Percentiles rank a stretch among this genome's conserved stretches.
Conservation (phyloP, 23 tunicate species). For the Aplidium turbinatum region DNA sequence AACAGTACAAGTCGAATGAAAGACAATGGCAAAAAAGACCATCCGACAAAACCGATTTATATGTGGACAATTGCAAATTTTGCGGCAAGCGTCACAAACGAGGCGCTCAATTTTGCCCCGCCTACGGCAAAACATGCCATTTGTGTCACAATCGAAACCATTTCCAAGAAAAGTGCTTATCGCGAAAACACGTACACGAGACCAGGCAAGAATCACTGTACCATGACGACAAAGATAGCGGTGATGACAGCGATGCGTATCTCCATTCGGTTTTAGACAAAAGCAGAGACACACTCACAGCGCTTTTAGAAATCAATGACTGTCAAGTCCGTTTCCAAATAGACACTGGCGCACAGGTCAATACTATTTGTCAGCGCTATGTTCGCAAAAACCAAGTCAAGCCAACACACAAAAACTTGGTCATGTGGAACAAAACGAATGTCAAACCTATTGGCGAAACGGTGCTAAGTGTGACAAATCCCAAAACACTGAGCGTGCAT, state of each 20-base stretch:
- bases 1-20: not conserved
- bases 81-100: constrained; percentile 16
- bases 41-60: not conserved
- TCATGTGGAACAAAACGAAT: constrained; percentile 32
- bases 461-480: not conserved
- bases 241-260: constrained; percentile 2
- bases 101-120: constrained; percentile 13
- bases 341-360: constrained; percentile 29
- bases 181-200: not conserved
- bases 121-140: constrained; percentile 12
- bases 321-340: constrained; percentile 16
- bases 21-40: not conserved
- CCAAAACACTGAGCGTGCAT: not conserved
- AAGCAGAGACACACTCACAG: not conserved
- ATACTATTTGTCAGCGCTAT: constrained; percentile 20
- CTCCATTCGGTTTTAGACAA: not conserved
- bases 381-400: constrained; percentile 24
- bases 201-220: not conserved
- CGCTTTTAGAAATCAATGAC: constrained; percentile 13
- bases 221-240: not conserved
- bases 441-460: constrained; percentile 7
- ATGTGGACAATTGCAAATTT: constrained; percentile 2
- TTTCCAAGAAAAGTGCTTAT: not conserved
- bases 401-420: not conserved
- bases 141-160: constrained; percentile 1